A percentile compares a stretch with the other conserved stretches of the same genome.
Evolutionary conservation across 37 sponge, comb jelly and placozoan genomes (phyloP).

Genomic region (Corticium candelabrum): DNA sequence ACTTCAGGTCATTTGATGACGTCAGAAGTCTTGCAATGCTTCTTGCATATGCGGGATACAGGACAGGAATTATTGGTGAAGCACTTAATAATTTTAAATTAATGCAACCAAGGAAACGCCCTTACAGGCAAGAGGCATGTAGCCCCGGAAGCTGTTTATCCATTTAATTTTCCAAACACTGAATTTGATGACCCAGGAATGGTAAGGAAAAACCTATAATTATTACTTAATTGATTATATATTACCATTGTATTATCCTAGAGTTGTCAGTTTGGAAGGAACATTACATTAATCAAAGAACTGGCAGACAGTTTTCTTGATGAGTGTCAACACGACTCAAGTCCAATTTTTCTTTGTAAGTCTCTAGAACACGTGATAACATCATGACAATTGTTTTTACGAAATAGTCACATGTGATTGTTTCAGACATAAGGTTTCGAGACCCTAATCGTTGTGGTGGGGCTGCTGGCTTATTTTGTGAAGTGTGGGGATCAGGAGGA

Average conservation of each 20-base stretch:
- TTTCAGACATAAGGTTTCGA: conserved; percentile 46
- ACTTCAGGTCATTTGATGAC: conserved; percentile 52
- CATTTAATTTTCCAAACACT: conserved; percentile 48
- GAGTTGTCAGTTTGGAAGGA: conserved; percentile 38
- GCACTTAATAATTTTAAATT: neutral
- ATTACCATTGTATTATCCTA: neutral
- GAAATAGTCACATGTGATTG: neutral
- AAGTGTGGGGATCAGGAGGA: conserved; percentile 19
- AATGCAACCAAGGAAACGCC: neutral
- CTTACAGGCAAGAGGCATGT: conserved; percentile 57
- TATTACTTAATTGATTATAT: too few species aligned
- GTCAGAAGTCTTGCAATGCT: conserved; percentile 53
- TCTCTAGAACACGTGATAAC: neutral
- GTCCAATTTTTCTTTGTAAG: conserved; percentile 46
- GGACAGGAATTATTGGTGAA: conserved; percentile 58
- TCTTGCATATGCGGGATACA: conserved; percentile 41
- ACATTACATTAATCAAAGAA: conserved; percentile 69
- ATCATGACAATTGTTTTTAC: neutral
- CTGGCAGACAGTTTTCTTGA: conserved; percentile 35
- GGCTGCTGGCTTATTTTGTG: conserved; percentile 38
- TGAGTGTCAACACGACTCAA: conserved; percentile 7
- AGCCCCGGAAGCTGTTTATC: conserved; percentile 54
- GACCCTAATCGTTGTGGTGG: conserved; percentile 48
- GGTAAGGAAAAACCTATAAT: too few species aligned
- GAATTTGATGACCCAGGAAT: conserved; percentile 28